A percentile compares a stretch with the other conserved stretches of the same genome.
phyloP scores from a whole-genome alignment of 2,797 vertebrate species.

The Poeciliopsis infans region DNA sequence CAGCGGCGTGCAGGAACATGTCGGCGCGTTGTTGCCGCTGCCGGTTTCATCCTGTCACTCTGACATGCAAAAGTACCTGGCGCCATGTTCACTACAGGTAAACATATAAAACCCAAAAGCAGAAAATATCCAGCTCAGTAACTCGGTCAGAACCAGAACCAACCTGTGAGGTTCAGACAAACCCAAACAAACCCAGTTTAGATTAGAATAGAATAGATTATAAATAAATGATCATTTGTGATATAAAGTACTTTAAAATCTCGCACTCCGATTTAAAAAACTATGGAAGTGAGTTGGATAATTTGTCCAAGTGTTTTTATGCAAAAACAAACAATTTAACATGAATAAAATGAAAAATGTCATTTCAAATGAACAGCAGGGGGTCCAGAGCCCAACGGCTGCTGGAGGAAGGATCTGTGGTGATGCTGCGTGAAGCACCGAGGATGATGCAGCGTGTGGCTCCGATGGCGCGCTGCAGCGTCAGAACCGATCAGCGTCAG shows the following conservation, averaged over 20 bases:
- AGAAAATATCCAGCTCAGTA: neutral
- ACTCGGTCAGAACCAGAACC: neutral
- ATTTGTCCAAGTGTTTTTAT: too few relatives aligned
- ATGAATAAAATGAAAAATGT: neutral
- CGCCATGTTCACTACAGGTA: neutral
- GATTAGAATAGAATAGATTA: too few relatives aligned
- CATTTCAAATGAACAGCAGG: neutral
- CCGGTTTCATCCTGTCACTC: neutral
- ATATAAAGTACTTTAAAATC: neutral
- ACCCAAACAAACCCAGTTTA: neutral
- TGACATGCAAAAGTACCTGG: neutral
- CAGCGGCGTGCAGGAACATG: neutral
- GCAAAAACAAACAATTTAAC: neutral
- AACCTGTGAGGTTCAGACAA: neutral
- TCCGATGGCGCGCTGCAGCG: too few relatives aligned
- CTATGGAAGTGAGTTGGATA: too few relatives aligned
- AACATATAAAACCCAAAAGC: neutral
- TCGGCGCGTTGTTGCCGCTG: neutral
- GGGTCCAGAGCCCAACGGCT: too few relatives aligned
- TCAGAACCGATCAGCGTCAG: too few relatives aligned
- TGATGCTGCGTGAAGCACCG: neutral
- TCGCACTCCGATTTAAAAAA: accelerated
- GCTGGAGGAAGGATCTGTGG: neutral
- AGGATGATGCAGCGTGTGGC: too few relatives aligned
- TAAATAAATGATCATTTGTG: neutral